Percentiles rank a stretch among this genome's conserved stretches.
Evolutionary conservation across 2,797 vertebrate genomes (phyloP).

Genomic region (Galago senegalensis): DNA sequence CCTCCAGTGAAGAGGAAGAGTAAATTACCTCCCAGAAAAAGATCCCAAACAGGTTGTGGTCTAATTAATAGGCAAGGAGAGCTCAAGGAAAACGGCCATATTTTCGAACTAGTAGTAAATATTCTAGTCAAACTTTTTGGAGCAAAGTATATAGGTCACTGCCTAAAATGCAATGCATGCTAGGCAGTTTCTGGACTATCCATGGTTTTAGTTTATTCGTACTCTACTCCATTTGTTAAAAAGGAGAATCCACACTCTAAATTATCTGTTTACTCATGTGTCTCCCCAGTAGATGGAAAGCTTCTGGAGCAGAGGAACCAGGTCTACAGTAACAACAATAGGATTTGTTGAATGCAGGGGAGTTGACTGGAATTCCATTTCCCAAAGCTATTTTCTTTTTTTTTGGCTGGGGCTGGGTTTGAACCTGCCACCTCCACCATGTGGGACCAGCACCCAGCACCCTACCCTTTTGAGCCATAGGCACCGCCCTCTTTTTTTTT

Average conservation of each 20-base stretch:
- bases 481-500: too few relatives aligned
- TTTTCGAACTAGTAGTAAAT: background rate
- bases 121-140: background rate
- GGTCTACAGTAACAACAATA: background rate
- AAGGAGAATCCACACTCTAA: accelerated
- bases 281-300: background rate
- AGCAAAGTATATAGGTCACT: background rate
- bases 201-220: background rate
- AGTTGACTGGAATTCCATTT: background rate
- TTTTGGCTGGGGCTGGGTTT: too few relatives aligned
- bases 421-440: too few relatives aligned
- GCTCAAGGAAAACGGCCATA: background rate
- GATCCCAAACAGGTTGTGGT: background rate
- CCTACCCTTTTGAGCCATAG: too few relatives aligned
- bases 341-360: background rate
- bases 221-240: background rate
- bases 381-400: too few relatives aligned
- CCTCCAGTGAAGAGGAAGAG: background rate
- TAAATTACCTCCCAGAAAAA: background rate
- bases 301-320: background rate
- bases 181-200: background rate
- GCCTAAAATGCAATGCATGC: background rate
- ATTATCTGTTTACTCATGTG: accelerated
- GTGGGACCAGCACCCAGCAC: too few relatives aligned
- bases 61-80: background rate